These are phyloP conservation scores for Zaprionus tsacasi DNA, from an alignment of 1,140 invertebrate genomes.

Conservation along the genomic window DNA sequence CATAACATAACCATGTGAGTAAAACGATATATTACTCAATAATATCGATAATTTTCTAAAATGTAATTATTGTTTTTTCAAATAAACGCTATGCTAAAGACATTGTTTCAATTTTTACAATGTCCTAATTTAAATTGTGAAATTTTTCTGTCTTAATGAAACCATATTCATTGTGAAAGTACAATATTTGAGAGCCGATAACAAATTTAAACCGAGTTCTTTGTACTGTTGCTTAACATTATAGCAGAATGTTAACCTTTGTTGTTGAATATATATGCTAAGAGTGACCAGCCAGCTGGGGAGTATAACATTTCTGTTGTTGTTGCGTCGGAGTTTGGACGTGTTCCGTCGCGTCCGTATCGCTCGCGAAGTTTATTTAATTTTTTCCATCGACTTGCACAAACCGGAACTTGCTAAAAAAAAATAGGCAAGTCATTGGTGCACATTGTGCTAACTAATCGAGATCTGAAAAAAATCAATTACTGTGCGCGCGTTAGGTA, in stretches of 20 bases:
- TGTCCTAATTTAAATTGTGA: background rate
- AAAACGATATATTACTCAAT: background rate
- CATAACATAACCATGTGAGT: background rate
- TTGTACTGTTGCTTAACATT: constrained; percentile 15
- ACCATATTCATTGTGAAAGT: no score
- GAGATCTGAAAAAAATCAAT: constrained; percentile 50
- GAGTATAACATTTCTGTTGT: constrained; percentile 50
- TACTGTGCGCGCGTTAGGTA: constrained; percentile 66
- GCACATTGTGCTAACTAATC: constrained; percentile 58
- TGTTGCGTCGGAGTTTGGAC: constrained; percentile 49
- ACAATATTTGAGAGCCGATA: background rate
- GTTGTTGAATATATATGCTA: constrained; percentile 13
- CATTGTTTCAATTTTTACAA: background rate
- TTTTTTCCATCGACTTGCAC: constrained; percentile 59
- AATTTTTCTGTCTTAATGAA: background rate
- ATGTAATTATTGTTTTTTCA: background rate
- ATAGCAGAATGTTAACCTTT: constrained; percentile 10
- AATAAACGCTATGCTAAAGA: background rate
- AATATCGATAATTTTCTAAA: background rate
- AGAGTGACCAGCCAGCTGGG: constrained; percentile 42
- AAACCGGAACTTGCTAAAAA: constrained; percentile 58
- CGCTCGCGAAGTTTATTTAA: constrained; percentile 47
- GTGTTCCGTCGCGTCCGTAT: constrained; percentile 37
- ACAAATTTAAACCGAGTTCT: background rate
- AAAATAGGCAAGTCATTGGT: constrained; percentile 60